Conservation (phyloP, 2,113 vertebrate genomes). For the Speoplatyrhinus poulsoni region DNA sequence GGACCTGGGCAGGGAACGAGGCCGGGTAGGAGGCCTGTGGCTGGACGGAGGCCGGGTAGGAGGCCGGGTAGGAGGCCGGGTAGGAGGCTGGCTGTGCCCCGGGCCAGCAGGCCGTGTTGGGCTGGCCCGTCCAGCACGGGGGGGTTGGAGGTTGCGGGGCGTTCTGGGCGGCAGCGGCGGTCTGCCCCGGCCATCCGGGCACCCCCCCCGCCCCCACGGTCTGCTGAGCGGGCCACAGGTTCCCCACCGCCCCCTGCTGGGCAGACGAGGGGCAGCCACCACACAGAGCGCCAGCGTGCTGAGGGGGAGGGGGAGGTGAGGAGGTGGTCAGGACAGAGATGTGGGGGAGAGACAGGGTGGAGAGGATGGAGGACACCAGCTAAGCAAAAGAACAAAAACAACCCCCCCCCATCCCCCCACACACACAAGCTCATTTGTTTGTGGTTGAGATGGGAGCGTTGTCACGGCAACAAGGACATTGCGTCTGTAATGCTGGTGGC, state of each 20-base stretch:
- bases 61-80: neutral
- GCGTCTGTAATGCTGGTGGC: constrained; percentile 42
- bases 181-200: constrained; percentile 60
- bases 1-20: constrained; percentile 27
- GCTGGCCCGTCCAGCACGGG: constrained; percentile 70
- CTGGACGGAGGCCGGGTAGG: neutral
- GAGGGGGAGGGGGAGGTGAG: constrained; percentile 36
- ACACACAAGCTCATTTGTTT: constrained; percentile 29
- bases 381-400: constrained; percentile 49
- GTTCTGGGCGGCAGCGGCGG: constrained; percentile 10
- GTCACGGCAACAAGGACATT: constrained; percentile 21
- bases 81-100: constrained; percentile 37
- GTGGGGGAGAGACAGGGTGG: constrained; percentile 60
- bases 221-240: constrained; percentile 59
- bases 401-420: constrained; percentile 33
- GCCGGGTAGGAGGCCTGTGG: constrained; percentile 10
- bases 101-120: constrained; percentile 63
- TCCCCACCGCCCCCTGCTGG: constrained; percentile 53
- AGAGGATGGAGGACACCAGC: constrained; percentile 65
- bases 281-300: constrained; percentile 65
- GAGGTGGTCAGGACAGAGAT: constrained; percentile 44
- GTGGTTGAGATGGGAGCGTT: constrained; percentile 30
- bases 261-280: constrained; percentile 67
- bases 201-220: constrained; percentile 32
- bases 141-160: constrained; percentile 43